A percentile compares a stretch with the other conserved stretches of the same genome.
Evolutionary conservation across 64 coral and sea anemone genomes (phyloP).

Genomic region (Orbicella faveolata): DNA sequence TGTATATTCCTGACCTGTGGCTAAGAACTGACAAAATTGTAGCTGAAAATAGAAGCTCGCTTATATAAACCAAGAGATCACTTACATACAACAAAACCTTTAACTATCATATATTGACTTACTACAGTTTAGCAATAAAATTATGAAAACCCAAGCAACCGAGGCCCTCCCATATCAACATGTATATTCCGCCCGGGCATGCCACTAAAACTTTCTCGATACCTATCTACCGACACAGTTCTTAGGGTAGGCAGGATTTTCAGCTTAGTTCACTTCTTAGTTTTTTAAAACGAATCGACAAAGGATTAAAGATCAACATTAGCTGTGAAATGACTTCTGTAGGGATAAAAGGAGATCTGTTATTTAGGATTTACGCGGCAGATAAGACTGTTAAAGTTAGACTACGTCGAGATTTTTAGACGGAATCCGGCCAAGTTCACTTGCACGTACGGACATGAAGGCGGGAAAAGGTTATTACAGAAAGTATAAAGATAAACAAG

Average conservation of each 20-base stretch:
- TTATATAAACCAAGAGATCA: too few relatives aligned
- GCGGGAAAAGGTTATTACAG: background rate
- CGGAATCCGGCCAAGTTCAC: background rate
- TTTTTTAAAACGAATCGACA: background rate
- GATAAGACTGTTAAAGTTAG: background rate
- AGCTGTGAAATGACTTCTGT: background rate
- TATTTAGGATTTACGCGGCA: background rate
- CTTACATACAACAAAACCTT: too few relatives aligned
- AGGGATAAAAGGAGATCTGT: background rate
- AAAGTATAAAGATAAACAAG: background rate
- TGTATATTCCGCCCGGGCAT: background rate
- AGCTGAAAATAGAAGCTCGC: too few relatives aligned
- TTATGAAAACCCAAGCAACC: too few relatives aligned
- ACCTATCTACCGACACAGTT: background rate
- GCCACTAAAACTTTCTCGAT: background rate
- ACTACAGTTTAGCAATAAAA: too few relatives aligned
- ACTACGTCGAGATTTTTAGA: background rate
- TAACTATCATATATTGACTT: too few relatives aligned
- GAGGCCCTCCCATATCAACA: too few relatives aligned
- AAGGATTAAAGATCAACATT: background rate
- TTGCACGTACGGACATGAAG: background rate
- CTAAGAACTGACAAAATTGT: too few relatives aligned
- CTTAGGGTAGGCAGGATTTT: slow-evolving; percentile 2
- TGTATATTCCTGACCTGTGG: too few relatives aligned
- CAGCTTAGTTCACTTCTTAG: background rate